Conservation (phyloP, 2,888 invertebrate genomes). For the Synanthedon formicaeformis region DNA sequence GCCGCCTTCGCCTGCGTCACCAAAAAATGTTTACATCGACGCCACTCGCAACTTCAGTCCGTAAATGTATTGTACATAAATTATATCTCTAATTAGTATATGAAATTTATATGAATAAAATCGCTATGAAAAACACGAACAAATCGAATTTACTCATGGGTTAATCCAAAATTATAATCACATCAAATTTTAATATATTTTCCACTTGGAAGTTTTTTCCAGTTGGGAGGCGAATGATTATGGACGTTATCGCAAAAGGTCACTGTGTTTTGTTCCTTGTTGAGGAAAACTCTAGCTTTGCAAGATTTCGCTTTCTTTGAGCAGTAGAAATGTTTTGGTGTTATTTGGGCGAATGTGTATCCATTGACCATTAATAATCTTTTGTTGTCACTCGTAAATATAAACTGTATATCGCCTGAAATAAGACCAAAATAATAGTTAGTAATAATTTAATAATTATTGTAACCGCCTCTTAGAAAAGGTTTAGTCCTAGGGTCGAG, state of each 20-base stretch:
- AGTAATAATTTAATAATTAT: no score
- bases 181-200: not conserved
- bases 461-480: no score
- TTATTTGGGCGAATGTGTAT: slow-evolving; percentile 5
- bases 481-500: no score
- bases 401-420: not conserved
- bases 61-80: no score
- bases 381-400: not conserved
- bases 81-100: no score
- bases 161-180: not conserved
- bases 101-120: no score
- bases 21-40: no score
- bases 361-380: slow-evolving; percentile 1
- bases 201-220: not conserved
- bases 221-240: slow-evolving; percentile 5
- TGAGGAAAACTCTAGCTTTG: slow-evolving; percentile 21
- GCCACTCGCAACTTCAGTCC: no score
- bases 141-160: no score
- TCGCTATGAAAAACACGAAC: no score
- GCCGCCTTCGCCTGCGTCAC: no score
- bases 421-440: not conserved
- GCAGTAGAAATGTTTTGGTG: slow-evolving; percentile 18
- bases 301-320: slow-evolving; percentile 25
- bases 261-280: slow-evolving; percentile 11
- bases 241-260: slow-evolving; percentile 11